Evolutionary conservation across 1,140 invertebrate genomes (phyloP).

Genomic region (Heliothis subflexa): DNA sequence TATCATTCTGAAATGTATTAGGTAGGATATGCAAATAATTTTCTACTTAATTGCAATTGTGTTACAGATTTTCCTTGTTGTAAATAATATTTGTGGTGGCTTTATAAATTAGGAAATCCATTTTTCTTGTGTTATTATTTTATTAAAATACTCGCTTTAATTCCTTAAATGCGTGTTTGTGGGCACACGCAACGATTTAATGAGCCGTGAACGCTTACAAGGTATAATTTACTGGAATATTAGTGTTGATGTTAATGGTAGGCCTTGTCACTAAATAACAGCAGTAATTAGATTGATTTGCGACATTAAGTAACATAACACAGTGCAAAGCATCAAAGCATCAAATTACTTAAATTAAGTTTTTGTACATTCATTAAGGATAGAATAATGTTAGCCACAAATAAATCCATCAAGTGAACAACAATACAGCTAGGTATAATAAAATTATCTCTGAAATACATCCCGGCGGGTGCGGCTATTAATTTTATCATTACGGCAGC

Average conservation of each 20-base stretch:
- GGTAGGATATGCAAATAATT: neutral
- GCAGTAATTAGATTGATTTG: no score
- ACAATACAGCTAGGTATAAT: constrained; percentile 23
- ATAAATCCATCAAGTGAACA: constrained; percentile 6
- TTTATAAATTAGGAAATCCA: constrained; percentile 24
- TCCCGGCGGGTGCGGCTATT: neutral
- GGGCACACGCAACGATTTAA: constrained; percentile 13
- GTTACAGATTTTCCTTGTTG: neutral
- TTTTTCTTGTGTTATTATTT: constrained; percentile 29
- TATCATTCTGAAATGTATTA: constrained; percentile 16
- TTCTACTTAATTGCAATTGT: constrained; percentile 14
- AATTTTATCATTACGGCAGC: constrained; percentile 22
- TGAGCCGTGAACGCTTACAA: constrained; percentile 3
- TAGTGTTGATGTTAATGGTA: constrained; percentile 22
- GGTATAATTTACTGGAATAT: constrained; percentile 11
- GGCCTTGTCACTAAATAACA: neutral
- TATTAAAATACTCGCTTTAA: constrained; percentile 21
- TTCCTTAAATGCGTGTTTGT: constrained; percentile 3
- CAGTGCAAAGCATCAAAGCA: no score
- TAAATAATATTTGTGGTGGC: constrained; percentile 25
- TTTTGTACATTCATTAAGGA: no score
- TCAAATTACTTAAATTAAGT: no score
- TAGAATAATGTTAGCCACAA: neutral
- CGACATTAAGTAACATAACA: no score
- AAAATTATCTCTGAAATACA: constrained; percentile 3